phyloP scores from a whole-genome alignment of 2,797 vertebrate genomes.

The Peromyscus melanophrys region DNA sequence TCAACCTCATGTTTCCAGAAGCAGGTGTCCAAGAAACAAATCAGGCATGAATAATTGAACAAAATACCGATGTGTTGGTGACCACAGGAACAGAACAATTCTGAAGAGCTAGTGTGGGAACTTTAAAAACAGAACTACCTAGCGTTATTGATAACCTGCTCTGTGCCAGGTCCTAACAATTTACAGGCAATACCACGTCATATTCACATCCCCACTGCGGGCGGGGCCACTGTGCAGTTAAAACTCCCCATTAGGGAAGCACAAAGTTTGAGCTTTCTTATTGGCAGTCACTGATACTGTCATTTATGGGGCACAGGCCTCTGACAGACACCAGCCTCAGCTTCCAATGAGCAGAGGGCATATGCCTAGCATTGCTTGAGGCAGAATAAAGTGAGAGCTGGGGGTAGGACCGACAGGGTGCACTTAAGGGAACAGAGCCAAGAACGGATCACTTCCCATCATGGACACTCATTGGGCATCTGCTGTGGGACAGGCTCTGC shows the following conservation, averaged over 20 bases:
- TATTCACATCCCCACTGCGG: background rate
- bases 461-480: background rate
- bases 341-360: background rate
- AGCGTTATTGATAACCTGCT: background rate
- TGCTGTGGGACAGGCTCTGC: background rate
- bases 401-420: background rate
- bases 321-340: background rate
- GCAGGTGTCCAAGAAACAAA: background rate
- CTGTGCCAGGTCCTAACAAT: background rate
- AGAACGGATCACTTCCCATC: background rate
- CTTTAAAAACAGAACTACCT: background rate
- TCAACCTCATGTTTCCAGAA: background rate
- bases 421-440: background rate
- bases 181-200: background rate
- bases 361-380: background rate
- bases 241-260: background rate
- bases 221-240: background rate
- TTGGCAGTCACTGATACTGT: background rate
- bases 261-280: background rate
- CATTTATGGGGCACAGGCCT: no score
- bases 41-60: background rate
- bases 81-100: background rate
- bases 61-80: background rate
- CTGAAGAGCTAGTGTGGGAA: background rate
- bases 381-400: background rate